Evolutionary conservation across 2,113 vertebrate species (phyloP), one percentile per base, ranked within the genome.

Genomic region (Heliornis fulica): DNA sequence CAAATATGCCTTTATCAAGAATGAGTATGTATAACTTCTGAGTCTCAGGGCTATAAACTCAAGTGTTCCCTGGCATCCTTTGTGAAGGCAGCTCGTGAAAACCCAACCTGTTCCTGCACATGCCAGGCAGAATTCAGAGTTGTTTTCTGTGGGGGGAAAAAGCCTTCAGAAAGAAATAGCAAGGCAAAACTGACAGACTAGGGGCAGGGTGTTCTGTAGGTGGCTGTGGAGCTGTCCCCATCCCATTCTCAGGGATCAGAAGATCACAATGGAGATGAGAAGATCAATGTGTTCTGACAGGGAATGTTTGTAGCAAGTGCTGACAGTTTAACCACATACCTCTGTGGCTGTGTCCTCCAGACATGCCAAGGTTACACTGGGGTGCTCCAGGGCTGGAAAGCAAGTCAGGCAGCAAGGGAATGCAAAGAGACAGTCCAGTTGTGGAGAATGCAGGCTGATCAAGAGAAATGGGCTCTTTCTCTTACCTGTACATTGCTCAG

Each of bases 1-100:
- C 98, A 99, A 99, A 97, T 99, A 99, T 2, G 98, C 99, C 92
- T 99, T 99, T 86, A 79, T 98, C 96, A 99, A 98, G 96, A 99
- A 98, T 13, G 98, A 99, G 99, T 99, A 98, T 31, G 99, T 99
- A 93, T 32, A 50, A 2, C 9, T 34, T 61, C 4, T 29, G 48
- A 13, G 61, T 48, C 45, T 51, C 22, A 10, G 70, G 43, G 72
- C 68, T 86, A 1, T 7, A 26, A 41, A 4, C 28, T 14, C 41
- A 25, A 36, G 18, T 26, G 53, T 32, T 65, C 50, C 64, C 10
- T 38, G 74, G 18, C 46, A 64, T 28, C 74, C 38, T 53, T n/a
- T 40, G 36, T 25, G 14, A 74, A 84, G 59, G 53, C 81, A 84
- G 29, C 10, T 34, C 70, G 26, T 28, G 60, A 34, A 79, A 72